Base-by-base conservation (phyloP, 2,113 vertebrate genomes). In the Anhinga anhinga region DNA sequence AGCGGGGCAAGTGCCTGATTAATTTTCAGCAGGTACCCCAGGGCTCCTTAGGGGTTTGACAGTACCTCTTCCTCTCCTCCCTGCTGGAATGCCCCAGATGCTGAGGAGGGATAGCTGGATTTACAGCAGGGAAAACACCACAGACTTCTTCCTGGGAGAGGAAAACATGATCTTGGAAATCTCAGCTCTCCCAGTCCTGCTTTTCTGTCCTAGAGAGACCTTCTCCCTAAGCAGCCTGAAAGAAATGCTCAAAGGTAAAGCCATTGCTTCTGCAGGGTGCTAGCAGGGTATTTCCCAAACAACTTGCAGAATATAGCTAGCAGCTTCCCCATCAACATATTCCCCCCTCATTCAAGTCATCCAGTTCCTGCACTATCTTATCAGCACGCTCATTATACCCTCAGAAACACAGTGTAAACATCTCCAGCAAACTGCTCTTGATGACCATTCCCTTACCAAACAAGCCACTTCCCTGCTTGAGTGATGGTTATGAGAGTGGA, bases 351-450 rank as follows among this genome's bases (percentile, higher is more conserved):
- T 4, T 14, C 63, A 17, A 88, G 65, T 15, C 65, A 72, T 29
- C 56, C 8, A 11, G 18, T 16, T 38, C 77, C 82, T 16, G 21
- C 61, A 0, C 87, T 95, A 79, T 95, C 97, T 97, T 97, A 97
- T 96, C 97, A 69, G 93, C 86, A 4, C 47, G 0, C 83, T 73
- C 88, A 13, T 91, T 86, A 86, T 76, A 72, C 83, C 61, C 73
- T 82, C 65, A n/a, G 88, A 42, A 95, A 94, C 96, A 94, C 88
- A 82, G 81, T 93, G 96, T 87, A 76, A 97, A 97, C 96, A 96
- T 13, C 91, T 62, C 91, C 77, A 87, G 90, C 80, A 52, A 52
- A 61, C 30, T 62, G 56, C 91, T 95, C 97, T 87, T 45, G 84
- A 32, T 66, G 66, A 32, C 94, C n/a, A 62, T 94, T 82, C 30